These are phyloP conservation scores for Macropodus opercularis DNA, from an alignment of 2,797 vertebrate species.

Conservation along the genomic window DNA sequence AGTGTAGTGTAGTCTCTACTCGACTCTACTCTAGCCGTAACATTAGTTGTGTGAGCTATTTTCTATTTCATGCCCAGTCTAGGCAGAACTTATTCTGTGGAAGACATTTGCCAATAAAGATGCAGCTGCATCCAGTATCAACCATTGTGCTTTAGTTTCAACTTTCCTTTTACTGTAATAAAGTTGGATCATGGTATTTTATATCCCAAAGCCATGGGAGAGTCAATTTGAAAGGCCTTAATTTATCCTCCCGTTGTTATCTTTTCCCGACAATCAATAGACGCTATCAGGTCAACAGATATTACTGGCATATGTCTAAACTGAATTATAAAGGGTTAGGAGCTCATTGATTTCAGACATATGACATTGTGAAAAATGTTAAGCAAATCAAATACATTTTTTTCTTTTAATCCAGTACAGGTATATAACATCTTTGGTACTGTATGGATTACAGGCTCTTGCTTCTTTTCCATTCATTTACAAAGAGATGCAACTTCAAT, in stretches of 20 bases:
- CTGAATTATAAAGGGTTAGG: conserved; percentile 50
- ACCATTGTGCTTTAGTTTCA: conserved; percentile 46
- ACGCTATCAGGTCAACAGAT: conserved; percentile 61
- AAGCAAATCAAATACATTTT: conserved; percentile 20
- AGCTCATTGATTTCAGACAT: conserved; percentile 45
- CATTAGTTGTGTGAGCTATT: too few species aligned
- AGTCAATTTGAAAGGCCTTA: conserved; percentile 42
- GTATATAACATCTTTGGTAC: too few species aligned
- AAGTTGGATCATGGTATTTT: conserved; percentile 48
- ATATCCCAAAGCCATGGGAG: conserved; percentile 41
- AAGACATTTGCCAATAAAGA: conserved; percentile 33
- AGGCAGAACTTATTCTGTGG: conserved; percentile 3
- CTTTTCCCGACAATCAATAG: conserved; percentile 62
- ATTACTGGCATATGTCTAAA: conserved; percentile 67
- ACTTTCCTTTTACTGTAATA: conserved; percentile 64
- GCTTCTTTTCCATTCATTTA: not conserved
- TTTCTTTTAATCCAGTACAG: not conserved
- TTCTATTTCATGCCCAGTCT: too few species aligned
- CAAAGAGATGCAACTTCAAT: too few species aligned
- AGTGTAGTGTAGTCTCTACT: too few species aligned
- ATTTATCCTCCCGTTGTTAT: conserved; percentile 55
- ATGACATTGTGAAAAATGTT: conserved; percentile 39
- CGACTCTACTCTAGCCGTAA: too few species aligned
- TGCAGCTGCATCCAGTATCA: conserved; percentile 34
- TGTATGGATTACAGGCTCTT: not conserved